Conservation (phyloP, 2,797 vertebrate genomes). For the Syngnathus rostellatus region DNA sequence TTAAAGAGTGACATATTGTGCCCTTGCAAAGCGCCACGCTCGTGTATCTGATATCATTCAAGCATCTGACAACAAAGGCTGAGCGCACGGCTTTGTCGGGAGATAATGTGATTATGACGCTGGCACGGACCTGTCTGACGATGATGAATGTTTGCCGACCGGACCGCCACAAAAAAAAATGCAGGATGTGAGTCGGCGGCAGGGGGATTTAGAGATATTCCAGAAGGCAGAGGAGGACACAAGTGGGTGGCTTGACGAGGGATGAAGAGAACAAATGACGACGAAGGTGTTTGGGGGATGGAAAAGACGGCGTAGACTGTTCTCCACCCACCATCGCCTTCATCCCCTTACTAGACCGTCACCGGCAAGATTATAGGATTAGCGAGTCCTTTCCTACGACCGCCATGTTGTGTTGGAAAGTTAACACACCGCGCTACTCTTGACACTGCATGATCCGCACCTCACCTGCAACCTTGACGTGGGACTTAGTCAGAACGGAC, state of each 20-base stretch:
- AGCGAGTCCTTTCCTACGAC: slow-evolving; percentile 56
- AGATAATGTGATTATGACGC: slow-evolving; percentile 45
- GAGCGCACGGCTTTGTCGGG: slow-evolving; percentile 32
- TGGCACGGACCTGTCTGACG: slow-evolving; percentile 25
- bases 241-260: slow-evolving; percentile 31
- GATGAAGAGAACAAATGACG: not conserved
- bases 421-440: slow-evolving; percentile 38
- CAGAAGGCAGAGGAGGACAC: slow-evolving; percentile 26
- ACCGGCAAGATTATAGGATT: slow-evolving; percentile 59
- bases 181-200: slow-evolving; percentile 20
- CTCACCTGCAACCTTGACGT: too few species aligned
- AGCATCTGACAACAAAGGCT: slow-evolving; percentile 38
- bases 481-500: too few species aligned
- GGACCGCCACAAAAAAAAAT: slow-evolving; percentile 19
- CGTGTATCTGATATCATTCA: slow-evolving; percentile 36
- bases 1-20: slow-evolving; percentile 21
- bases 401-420: slow-evolving; percentile 39
- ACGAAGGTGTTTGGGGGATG: slow-evolving; percentile 10
- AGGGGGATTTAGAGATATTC: slow-evolving; percentile 32
- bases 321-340: slow-evolving; percentile 21
- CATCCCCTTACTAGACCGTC: slow-evolving; percentile 54
- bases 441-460: slow-evolving; percentile 10
- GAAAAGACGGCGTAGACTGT: slow-evolving; percentile 7
- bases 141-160: slow-evolving; percentile 39
- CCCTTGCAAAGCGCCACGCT: slow-evolving; percentile 23